These are phyloP conservation scores for Eupithecia abbreviata DNA, from an alignment of 2,888 invertebrate species.

Conservation along the genomic window DNA sequence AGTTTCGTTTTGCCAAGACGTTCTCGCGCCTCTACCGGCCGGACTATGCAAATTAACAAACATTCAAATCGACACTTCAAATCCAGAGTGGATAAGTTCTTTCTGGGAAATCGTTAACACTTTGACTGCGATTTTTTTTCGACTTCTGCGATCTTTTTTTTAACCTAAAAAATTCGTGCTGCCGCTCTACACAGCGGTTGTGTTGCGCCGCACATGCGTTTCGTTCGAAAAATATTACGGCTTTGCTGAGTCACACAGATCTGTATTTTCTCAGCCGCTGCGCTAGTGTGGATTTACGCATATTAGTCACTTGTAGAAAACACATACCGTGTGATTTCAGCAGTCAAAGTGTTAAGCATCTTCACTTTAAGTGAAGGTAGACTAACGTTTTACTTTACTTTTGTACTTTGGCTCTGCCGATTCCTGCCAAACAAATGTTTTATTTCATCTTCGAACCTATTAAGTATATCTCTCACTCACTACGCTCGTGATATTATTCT, in stretches of 20 bases:
- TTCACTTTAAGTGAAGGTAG: neutral
- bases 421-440: neutral
- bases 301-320: no score
- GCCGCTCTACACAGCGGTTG: no score
- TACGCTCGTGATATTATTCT: neutral
- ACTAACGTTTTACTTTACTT: neutral
- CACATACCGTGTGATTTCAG: no score
- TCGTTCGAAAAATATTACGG: no score
- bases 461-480: neutral
- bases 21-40: neutral
- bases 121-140: no score
- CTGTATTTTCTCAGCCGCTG: no score
- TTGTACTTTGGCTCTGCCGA: neutral
- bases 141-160: no score
- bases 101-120: neutral
- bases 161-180: no score
- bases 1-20: neutral
- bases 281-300: no score
- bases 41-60: neutral
- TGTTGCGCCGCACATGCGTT: no score
- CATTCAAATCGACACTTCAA: neutral
- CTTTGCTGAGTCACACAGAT: no score
- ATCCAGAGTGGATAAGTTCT: neutral
- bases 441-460: neutral
- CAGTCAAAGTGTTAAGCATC: no score